Conservation (phyloP, 2,797 vertebrate genomes). For the Tenualosa thibaudeaui region DNA sequence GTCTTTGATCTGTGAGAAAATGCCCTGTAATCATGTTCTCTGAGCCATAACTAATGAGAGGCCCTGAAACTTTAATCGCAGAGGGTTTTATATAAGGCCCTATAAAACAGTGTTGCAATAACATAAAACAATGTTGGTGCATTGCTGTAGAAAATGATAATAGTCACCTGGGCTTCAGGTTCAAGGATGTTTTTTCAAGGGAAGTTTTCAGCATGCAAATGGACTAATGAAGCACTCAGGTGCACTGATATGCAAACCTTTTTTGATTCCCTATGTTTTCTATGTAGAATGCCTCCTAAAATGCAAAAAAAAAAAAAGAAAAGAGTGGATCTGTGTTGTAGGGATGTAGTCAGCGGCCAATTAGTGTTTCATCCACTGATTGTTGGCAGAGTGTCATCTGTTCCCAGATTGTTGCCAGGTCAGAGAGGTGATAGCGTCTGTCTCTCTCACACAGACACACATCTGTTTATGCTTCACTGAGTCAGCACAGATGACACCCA, state of each 20-base stretch:
- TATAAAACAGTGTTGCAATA: constrained; percentile 42
- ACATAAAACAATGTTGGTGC: constrained; percentile 30
- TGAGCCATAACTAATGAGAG: constrained; percentile 39
- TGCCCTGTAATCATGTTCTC: constrained; percentile 50
- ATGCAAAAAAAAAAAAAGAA: not conserved
- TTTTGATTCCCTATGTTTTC: not conserved
- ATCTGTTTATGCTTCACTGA: not conserved
- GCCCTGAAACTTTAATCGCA: constrained; percentile 35
- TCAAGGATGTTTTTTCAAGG: constrained; percentile 28
- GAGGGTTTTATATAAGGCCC: constrained; percentile 29
- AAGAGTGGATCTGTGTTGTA: not conserved
- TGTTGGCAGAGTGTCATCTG: constrained; percentile 3
- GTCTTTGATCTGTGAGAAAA: constrained; percentile 53
- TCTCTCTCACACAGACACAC: constrained; percentile 15
- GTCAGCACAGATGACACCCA: not conserved
- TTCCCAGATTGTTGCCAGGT: not conserved
- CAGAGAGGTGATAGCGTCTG: constrained; percentile 4
- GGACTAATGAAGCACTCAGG: not conserved
- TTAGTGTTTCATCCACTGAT: not conserved
- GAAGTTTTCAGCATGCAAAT: not conserved
- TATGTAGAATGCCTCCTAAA: not conserved
- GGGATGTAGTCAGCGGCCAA: not conserved
- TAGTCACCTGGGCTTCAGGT: constrained; percentile 24
- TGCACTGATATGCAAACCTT: not conserved
- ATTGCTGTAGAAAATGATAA: constrained; percentile 25